A percentile compares a stretch with the other conserved stretches of the same genome.
Evolutionary conservation across 2,888 invertebrate genomes (phyloP).

Genomic region (Hypsopygia costalis): DNA sequence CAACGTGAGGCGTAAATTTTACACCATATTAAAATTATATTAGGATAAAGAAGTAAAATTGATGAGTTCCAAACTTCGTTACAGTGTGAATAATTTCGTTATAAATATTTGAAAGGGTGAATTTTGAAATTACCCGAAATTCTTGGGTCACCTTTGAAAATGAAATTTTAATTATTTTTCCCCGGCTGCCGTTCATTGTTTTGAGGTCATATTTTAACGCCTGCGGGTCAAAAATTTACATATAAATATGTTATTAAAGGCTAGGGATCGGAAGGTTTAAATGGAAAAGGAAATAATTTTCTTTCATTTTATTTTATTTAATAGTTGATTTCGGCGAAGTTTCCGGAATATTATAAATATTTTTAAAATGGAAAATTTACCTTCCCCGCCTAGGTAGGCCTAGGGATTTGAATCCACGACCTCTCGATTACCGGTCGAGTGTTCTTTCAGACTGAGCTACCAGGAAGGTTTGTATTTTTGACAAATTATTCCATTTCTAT

Average conservation of each 20-base stretch:
- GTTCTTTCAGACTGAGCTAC: too few species aligned
- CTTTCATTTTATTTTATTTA: too few species aligned
- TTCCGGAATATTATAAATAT: too few species aligned
- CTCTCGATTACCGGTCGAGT: too few species aligned
- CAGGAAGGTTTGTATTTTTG: too few species aligned
- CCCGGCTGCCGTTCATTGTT: background rate
- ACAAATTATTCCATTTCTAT: too few species aligned
- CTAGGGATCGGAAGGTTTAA: conserved; percentile 8
- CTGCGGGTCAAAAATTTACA: conserved; percentile 15
- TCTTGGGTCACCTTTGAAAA: conserved; percentile 4
- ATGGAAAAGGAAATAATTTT: background rate
- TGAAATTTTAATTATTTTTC: conserved; percentile 7
- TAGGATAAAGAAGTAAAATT: background rate
- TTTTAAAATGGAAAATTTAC: too few species aligned
- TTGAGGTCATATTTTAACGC: background rate
- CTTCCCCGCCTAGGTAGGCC: too few species aligned
- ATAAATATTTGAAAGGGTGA: background rate
- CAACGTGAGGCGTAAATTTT: too few species aligned
- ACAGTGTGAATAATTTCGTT: background rate
- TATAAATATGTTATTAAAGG: conserved; percentile 22
- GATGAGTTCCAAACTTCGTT: background rate
- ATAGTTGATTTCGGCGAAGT: too few species aligned
- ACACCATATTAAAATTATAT: background rate
- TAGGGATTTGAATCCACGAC: too few species aligned
- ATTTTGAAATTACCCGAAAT: conserved; percentile 1